phyloP scores from a whole-genome alignment of 2,113 vertebrate genomes.

The Podarcis cretensis region DNA sequence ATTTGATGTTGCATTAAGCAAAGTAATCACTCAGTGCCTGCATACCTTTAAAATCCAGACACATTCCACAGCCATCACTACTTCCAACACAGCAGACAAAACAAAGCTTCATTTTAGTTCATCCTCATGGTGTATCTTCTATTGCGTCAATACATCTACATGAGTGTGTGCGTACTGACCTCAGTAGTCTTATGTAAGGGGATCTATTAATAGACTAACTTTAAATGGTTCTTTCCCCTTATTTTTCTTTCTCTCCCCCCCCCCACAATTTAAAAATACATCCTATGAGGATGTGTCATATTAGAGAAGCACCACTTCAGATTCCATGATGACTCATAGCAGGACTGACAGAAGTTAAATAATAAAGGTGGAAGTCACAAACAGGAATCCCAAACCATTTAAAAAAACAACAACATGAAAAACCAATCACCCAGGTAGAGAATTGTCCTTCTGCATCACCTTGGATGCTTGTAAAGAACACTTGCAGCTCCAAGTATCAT shows the following conservation, averaged over 20 bases:
- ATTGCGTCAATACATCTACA: not conserved
- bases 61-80: not conserved
- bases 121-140: not conserved
- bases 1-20: not conserved
- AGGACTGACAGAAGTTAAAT: constrained; percentile 4
- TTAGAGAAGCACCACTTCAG: not conserved
- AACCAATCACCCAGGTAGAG: not conserved
- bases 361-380: not conserved
- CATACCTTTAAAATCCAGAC: not conserved
- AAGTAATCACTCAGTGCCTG: not conserved
- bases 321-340: not conserved
- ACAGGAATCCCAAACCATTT: not conserved
- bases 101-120: not conserved
- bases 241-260: not conserved
- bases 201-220: not conserved
- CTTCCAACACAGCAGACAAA: not conserved
- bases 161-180: constrained; percentile 5
- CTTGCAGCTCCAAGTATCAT: constrained; percentile 15
- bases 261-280: constrained; percentile 2
- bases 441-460: not conserved
- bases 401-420: not conserved
- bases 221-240: not conserved
- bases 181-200: not conserved
- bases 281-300: not conserved
- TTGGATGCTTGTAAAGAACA: not conserved